A percentile compares a stretch with the other conserved stretches of the same genome.
Conservation (phyloP, 2,888 invertebrate species). For the Eristalinus aeneus region DNA sequence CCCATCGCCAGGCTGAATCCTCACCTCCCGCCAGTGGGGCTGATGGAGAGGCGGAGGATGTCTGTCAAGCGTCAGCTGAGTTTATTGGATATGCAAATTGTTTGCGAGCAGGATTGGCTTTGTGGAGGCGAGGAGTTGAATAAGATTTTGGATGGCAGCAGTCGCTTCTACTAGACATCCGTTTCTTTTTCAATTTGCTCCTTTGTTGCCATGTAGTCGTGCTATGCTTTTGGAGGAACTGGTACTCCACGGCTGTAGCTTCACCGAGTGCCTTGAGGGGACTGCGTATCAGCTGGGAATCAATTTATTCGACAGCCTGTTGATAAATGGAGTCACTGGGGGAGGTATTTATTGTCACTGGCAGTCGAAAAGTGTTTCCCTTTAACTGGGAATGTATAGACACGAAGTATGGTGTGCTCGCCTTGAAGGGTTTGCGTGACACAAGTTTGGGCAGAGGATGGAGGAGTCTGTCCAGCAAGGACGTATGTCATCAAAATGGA, state of each 20-base stretch:
- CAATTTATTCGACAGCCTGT: constrained; percentile 48
- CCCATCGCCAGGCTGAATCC: constrained; percentile 2
- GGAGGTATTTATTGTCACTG: constrained; percentile 31
- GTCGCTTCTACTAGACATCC: constrained; percentile 52
- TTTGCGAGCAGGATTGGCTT: constrained; percentile 35
- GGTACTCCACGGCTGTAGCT: constrained; percentile 2
- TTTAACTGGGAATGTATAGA: neutral
- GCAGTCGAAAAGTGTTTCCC: neutral
- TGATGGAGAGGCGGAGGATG: neutral
- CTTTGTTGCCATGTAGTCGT: constrained; percentile 8
- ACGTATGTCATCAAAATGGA: too few relatives aligned
- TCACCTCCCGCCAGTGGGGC: neutral
- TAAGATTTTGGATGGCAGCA: neutral
- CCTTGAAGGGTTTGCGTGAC: too few relatives aligned
- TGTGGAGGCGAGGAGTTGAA: neutral
- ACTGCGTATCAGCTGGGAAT: constrained; percentile 24
- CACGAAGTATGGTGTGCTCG: too few relatives aligned
- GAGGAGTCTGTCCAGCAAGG: too few relatives aligned
- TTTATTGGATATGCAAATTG: constrained; percentile 65
- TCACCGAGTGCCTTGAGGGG: neutral
- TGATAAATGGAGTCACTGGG: constrained; percentile 17
- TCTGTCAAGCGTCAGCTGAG: constrained; percentile 24
- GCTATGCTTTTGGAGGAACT: too few relatives aligned
- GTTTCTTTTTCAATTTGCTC: constrained; percentile 58
- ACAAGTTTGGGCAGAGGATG: too few relatives aligned